phyloP scores from a whole-genome alignment of 1,140 invertebrate species.

The Panagrolaimus sp. region DNA sequence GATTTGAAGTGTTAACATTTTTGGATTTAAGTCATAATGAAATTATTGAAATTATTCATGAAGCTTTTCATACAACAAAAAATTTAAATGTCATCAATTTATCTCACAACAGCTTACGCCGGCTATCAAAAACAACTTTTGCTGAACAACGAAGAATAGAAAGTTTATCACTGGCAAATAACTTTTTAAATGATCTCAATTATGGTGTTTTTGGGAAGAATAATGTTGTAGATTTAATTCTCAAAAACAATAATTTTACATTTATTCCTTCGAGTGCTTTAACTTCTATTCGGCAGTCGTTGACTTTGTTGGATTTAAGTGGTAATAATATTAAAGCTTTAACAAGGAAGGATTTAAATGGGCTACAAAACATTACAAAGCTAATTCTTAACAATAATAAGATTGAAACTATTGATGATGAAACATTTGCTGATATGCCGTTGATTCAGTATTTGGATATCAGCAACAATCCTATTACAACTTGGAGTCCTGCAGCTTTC shows the following conservation, averaged over 20 bases:
- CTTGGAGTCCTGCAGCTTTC: slow-evolving; percentile 39
- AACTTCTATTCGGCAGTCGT: slow-evolving; percentile 27
- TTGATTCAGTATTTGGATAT: slow-evolving; percentile 34
- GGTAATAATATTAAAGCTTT: slow-evolving; percentile 26
- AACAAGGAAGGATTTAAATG: slow-evolving; percentile 19
- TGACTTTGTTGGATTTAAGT: slow-evolving; percentile 29
- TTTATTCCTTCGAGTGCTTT: slow-evolving; percentile 32
- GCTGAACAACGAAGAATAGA: neutral
- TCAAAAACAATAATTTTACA: slow-evolving; percentile 35
- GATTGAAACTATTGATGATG: slow-evolving; percentile 40
- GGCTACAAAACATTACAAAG: slow-evolving; percentile 19
- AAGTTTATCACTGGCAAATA: slow-evolving; percentile 26
- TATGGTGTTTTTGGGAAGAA: slow-evolving; percentile 38
- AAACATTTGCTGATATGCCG: slow-evolving; percentile 24
- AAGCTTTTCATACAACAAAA: neutral
- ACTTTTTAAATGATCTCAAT: slow-evolving; percentile 31
- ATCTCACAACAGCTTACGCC: neutral
- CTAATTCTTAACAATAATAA: slow-evolving; percentile 32
- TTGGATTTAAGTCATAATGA: neutral
- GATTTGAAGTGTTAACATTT: neutral
- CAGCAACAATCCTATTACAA: slow-evolving; percentile 35
- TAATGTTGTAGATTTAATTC: slow-evolving; percentile 29
- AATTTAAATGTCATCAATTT: neutral
- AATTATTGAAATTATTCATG: slow-evolving; percentile 6
- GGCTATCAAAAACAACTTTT: neutral